These are phyloP conservation scores for Carcharodon carcharias DNA, from an alignment of 2,797 vertebrate species.

Conservation along the genomic window DNA sequence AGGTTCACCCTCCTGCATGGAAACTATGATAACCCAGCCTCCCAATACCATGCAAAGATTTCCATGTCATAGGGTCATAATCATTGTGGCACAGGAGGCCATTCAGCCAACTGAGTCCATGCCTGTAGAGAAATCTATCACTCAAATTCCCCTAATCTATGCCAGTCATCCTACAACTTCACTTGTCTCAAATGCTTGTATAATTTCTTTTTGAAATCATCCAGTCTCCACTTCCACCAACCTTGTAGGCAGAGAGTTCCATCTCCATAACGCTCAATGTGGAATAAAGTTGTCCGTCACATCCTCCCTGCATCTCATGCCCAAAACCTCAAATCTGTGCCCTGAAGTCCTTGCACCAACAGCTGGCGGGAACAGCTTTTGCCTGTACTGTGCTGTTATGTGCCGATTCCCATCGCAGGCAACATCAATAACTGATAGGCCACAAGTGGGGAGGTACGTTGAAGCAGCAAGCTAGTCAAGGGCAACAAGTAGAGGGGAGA, in stretches of 20 bases:
- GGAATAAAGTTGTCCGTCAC: not conserved
- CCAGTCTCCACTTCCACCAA: not conserved
- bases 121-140: not conserved
- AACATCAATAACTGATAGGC: not conserved
- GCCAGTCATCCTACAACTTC: not conserved
- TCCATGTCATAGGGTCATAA: not conserved
- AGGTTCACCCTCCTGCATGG: not conserved
- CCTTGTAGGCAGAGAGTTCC: too few relatives aligned
- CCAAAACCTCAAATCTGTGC: too few relatives aligned
- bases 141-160: not conserved
- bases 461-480: not conserved
- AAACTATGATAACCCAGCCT: not conserved
- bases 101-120: not conserved
- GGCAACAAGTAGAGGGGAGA: not conserved
- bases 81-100: too few relatives aligned
- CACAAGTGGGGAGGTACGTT: not conserved
- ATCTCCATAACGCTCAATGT: not conserved
- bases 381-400: not conserved
- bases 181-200: not conserved
- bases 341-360: not conserved
- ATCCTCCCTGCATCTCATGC: not conserved
- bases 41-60: not conserved
- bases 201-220: not conserved
- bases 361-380: too few relatives aligned
- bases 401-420: not conserved